phyloP scores from a whole-genome alignment of 2,113 vertebrate species.

The Psilopogon haemacephalus region DNA sequence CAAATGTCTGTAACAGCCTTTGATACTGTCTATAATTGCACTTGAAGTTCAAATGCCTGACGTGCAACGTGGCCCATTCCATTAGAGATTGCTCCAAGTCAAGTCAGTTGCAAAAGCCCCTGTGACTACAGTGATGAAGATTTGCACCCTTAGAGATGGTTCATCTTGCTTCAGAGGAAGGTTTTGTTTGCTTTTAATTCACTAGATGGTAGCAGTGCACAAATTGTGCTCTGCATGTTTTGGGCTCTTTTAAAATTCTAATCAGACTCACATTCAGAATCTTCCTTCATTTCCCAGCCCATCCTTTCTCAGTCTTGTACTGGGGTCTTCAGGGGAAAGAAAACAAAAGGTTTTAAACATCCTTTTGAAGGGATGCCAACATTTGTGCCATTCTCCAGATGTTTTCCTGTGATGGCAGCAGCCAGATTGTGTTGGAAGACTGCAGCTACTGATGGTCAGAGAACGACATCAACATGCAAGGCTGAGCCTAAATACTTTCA shows the following conservation, averaged over 20 bases:
- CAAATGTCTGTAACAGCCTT: not conserved
- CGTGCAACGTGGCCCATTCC: not conserved
- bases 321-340: not conserved
- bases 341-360: not conserved
- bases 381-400: not conserved
- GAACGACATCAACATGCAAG: not conserved
- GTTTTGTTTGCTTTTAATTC: constrained; percentile 22
- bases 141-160: not conserved
- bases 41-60: constrained; percentile 1
- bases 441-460: not conserved
- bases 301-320: not conserved
- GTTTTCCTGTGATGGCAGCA: not conserved
- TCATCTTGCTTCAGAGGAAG: not conserved
- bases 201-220: constrained; percentile 68
- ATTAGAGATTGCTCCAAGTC: not conserved
- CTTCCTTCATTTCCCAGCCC: not conserved
- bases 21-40: not conserved
- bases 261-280: not conserved
- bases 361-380: not conserved
- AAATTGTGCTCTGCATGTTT: not conserved
- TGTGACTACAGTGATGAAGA: not conserved
- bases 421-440: not conserved
- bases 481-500: not conserved
- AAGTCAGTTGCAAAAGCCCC: constrained; percentile 2
- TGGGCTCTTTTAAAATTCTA: not conserved